phyloP scores from a whole-genome alignment of 35 echinoderm and acorn worm species.

The Lytechinus variegatus region DNA sequence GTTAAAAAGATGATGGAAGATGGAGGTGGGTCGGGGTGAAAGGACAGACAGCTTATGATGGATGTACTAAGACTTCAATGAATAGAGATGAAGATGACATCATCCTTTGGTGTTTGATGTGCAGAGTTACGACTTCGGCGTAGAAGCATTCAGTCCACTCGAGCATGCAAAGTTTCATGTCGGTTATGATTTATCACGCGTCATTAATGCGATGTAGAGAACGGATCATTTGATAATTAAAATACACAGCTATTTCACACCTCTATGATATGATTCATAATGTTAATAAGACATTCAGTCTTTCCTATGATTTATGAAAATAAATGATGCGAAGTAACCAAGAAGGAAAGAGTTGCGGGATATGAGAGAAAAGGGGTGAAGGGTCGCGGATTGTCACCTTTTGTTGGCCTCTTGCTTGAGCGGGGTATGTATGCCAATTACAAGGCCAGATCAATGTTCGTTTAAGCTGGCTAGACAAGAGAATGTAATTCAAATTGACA shows the following conservation, averaged over 20 bases:
- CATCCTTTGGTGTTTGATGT: slow-evolving; percentile 2
- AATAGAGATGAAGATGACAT: slow-evolving; percentile 19
- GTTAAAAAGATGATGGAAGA: slow-evolving; percentile 18
- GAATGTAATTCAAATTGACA: not conserved
- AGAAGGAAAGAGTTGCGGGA: not conserved
- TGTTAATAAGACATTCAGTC: not conserved
- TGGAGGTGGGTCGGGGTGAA: not conserved
- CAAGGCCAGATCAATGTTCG: not conserved
- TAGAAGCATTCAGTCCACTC: not conserved
- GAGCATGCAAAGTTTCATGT: not conserved
- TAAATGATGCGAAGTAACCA: not conserved
- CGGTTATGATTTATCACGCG: not conserved
- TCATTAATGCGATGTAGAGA: not conserved
- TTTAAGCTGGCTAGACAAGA: not conserved
- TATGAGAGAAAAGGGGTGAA: not conserved
- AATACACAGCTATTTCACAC: not conserved
- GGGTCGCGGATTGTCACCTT: not conserved
- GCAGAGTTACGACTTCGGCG: not conserved
- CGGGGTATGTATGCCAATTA: slow-evolving; percentile 4
- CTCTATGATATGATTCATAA: not conserved
- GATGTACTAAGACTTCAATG: not conserved
- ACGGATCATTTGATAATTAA: not conserved
- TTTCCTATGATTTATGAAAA: not conserved
- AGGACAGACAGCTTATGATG: not conserved
- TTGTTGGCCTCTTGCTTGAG: not conserved